phyloP scores from a whole-genome alignment of 2,113 vertebrate genomes.

The Perca schrenkii region DNA sequence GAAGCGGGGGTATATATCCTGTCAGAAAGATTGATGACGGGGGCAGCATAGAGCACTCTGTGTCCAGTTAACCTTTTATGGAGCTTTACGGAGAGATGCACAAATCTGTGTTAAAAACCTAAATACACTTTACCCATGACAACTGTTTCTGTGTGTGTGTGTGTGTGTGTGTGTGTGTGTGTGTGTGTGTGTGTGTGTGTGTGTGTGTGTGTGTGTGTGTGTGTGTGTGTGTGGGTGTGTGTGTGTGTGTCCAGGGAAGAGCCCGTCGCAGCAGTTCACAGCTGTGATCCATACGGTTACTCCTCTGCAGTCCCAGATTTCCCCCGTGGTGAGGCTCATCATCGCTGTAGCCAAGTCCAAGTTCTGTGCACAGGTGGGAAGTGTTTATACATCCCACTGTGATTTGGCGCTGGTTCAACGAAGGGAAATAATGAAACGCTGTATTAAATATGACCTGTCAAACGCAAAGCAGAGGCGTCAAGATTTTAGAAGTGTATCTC shows the following conservation, averaged over 20 bases:
- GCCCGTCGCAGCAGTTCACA: slow-evolving; percentile 83
- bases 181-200: slow-evolving; percentile 2
- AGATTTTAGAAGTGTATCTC: neutral
- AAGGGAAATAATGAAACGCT: neutral
- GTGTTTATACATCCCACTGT: neutral
- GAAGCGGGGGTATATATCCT: slow-evolving; percentile 21
- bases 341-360: slow-evolving; percentile 87
- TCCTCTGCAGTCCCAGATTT: slow-evolving; percentile 83
- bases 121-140: slow-evolving; percentile 32
- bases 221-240: slow-evolving; percentile 16
- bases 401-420: neutral
- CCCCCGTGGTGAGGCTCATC: slow-evolving; percentile 86
- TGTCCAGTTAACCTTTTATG: slow-evolving; percentile 57
- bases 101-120: slow-evolving; percentile 29
- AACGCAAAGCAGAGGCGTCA: neutral
- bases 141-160: slow-evolving; percentile 26
- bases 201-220: slow-evolving; percentile 6
- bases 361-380: slow-evolving; percentile 87
- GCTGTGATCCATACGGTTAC: slow-evolving; percentile 84
- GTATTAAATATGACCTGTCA: neutral
- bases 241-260: slow-evolving; percentile 78
- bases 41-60: slow-evolving; percentile 23
- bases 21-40: slow-evolving; percentile 69
- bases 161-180: slow-evolving; percentile 9
- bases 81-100: slow-evolving; percentile 47